phyloP scores from a whole-genome alignment of 2,113 vertebrate genomes.

The Scomber colias region DNA sequence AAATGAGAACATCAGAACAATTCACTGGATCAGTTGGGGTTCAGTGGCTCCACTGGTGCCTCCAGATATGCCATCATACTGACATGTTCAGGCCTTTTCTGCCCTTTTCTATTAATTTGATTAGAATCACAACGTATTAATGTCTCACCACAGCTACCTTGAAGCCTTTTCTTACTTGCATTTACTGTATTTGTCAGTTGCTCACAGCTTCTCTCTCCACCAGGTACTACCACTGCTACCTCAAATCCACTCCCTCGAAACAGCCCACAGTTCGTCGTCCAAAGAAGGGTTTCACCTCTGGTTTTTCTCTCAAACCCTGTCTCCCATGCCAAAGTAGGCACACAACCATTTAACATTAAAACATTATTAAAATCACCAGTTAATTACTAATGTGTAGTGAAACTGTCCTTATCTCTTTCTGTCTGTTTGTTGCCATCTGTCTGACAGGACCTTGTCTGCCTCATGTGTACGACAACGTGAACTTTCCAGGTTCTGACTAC shows the following conservation, averaged over 20 bases:
- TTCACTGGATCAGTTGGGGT: no score
- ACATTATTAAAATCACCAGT: no score
- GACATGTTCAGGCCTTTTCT: no score
- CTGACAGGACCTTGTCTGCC: conserved; percentile 51
- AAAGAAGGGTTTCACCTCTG: conserved; percentile 69
- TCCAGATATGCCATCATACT: no score
- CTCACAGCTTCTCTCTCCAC: conserved; percentile 16
- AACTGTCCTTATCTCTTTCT: neutral
- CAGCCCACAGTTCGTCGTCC: neutral
- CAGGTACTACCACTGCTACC: conserved; percentile 70
- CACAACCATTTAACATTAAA: conserved; percentile 51
- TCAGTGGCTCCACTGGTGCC: no score
- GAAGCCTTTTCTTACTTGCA: no score
- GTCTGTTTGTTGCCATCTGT: neutral
- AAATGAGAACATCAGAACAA: no score
- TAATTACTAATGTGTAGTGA: neutral
- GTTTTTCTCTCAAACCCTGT: conserved; percentile 67
- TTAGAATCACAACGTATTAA: no score
- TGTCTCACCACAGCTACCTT: no score
- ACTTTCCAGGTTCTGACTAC: conserved; percentile 72
- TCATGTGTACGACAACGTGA: conserved; percentile 56
- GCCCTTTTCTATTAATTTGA: no score
- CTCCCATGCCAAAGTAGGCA: conserved; percentile 23
- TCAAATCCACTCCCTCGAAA: conserved; percentile 61
- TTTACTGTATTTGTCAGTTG: neutral